phyloP scores from a whole-genome alignment of 2,888 invertebrate species.

The Acrocera orbiculus region DNA sequence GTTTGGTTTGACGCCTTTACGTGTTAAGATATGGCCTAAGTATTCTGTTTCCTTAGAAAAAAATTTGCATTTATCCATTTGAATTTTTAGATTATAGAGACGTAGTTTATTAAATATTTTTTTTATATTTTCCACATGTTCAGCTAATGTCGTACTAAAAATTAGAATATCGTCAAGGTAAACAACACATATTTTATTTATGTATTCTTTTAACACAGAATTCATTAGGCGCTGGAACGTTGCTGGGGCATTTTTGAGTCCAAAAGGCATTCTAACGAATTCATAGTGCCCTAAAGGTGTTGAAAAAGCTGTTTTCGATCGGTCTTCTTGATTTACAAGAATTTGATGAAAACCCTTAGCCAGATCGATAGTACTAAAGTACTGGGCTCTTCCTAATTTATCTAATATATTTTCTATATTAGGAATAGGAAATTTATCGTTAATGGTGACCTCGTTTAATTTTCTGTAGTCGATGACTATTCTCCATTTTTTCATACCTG shows the following conservation, averaged over 20 bases:
- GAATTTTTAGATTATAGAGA: slow-evolving; percentile 5
- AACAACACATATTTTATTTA: slow-evolving; percentile 3
- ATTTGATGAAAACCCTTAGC: no score
- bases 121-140: no score
- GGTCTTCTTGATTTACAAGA: background rate
- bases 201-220: slow-evolving; percentile 2
- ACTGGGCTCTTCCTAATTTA: no score
- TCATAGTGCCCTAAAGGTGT: slow-evolving; percentile 7
- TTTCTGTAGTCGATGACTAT: background rate
- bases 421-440: slow-evolving; percentile 7
- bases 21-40: background rate
- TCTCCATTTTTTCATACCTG: no score
- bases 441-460: slow-evolving; percentile 5
- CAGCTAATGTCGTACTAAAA: no score
- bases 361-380: slow-evolving; percentile 3
- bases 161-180: slow-evolving; percentile 4
- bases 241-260: slow-evolving; percentile 8
- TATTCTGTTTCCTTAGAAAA: slow-evolving; percentile 9
- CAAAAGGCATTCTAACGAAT: slow-evolving; percentile 8
- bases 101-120: no score
- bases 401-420: no score
- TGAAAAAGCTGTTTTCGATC: slow-evolving; percentile 6
- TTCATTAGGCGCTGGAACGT: slow-evolving; percentile 12
- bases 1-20: slow-evolving; percentile 5
- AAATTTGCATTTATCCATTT: slow-evolving; percentile 10